Base-by-base conservation (phyloP, 2,888 invertebrate genomes). In the Chelonus formosanus region DNA sequence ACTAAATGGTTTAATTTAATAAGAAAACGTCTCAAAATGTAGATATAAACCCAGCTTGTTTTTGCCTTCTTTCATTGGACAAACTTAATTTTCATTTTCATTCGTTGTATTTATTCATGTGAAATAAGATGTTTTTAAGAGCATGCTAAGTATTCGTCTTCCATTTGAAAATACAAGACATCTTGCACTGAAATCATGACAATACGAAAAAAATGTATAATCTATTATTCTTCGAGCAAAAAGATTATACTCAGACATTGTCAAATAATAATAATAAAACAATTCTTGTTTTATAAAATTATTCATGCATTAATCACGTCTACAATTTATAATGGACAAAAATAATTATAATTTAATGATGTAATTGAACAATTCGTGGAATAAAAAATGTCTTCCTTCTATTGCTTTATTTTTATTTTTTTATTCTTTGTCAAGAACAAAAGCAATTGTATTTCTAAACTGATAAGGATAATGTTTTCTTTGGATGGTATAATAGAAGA, bases 91-190 rank as follows among this genome's bases (percentile, higher is more conserved):
- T 70, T 69, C 71, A 75, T 75, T 74, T 70, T 73, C 71, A 78
- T 79, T 78, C 75, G 74, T 72, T 73, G 72, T 76, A 74, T 76
- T 76, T 74, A 73, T 71, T 74, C 74, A 70, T 76, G 77, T 76
- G 77, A 72, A 74, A 76, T 77, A 77, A 78, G 77, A 75, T 73
- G 75, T 75, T 76, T 78, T 76, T 75, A 78, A 79, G 77, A 76
- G 74, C 75, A 76, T 75, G 75, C 60, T 75, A 74, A 20, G 40
- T 8, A 59, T 10, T 31, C 10, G 31, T n/a, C 10, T 31, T 4
- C 10, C 35, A 3, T 5, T 7, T 10, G 31, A 7, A 8, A 59
- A 40, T 50, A 5, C n/a, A 50, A 40, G 4, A 50, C 20, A 20
- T 20, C 20, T 20, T 20, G 1, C 20, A 1, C 20, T 20, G 20